Percentiles rank a stretch among this genome's conserved stretches.
Evolutionary conservation across 2,888 invertebrate species (phyloP).

Genomic region (Norana najaformis): DNA sequence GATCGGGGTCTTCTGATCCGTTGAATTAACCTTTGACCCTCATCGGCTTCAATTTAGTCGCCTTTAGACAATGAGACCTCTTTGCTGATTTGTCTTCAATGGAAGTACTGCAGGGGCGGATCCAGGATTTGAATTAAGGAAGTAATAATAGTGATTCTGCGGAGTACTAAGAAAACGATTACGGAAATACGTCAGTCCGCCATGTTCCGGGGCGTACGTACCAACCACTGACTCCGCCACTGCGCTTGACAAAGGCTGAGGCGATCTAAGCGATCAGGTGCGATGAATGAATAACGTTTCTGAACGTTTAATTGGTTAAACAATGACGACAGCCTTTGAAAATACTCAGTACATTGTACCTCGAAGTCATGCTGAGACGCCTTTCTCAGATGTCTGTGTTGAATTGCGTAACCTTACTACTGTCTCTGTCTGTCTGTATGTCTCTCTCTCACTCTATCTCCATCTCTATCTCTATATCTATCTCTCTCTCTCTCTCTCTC

Average conservation of each 20-base stretch:
- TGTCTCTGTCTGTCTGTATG: not conserved
- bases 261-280: not conserved
- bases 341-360: not conserved
- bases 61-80: too few relatives aligned
- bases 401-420: not conserved
- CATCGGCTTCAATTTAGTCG: too few relatives aligned
- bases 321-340: not conserved
- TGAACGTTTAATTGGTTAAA: not conserved
- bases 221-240: not conserved
- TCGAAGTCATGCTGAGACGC: not conserved
- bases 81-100: too few relatives aligned
- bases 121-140: not conserved
- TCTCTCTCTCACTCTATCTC: too few relatives aligned
- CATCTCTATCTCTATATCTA: too few relatives aligned
- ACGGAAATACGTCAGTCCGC: not conserved
- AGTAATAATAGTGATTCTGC: not conserved
- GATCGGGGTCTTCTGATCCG: too few relatives aligned
- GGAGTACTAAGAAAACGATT: not conserved
- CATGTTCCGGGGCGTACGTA: not conserved
- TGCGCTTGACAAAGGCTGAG: not conserved
- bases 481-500: too few relatives aligned
- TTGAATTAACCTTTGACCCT: too few relatives aligned
- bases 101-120: not conserved
- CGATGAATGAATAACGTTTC: not conserved
- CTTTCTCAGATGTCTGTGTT: not conserved